Percentiles rank a stretch among this genome's conserved stretches.
Conservation (phyloP, 2,888 invertebrate species). For the Brachynemurus nebulosus region DNA sequence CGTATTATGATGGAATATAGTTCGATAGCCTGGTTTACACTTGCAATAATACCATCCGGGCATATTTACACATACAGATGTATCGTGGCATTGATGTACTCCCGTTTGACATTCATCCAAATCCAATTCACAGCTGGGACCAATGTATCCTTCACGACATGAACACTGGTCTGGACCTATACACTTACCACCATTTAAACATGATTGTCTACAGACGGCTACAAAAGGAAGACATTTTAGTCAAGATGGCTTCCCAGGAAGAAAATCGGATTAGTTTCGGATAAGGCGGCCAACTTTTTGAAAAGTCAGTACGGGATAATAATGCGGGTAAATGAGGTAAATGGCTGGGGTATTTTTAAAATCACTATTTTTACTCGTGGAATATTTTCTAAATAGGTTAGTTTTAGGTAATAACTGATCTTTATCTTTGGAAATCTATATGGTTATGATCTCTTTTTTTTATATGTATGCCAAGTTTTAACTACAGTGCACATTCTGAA, state of each 20-base stretch:
- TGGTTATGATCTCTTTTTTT: no score
- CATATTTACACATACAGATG: conserved; percentile 72
- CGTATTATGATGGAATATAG: conserved; percentile 39
- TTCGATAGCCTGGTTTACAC: conserved; percentile 64
- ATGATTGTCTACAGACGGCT: conserved; percentile 69
- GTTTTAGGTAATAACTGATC: no score
- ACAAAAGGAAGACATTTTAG: conserved; percentile 22
- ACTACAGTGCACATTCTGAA: no score
- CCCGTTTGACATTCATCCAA: conserved; percentile 69
- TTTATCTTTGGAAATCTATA: no score
- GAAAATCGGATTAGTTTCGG: not conserved
- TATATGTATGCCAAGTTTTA: no score
- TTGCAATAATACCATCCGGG: conserved; percentile 85
- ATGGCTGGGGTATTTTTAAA: no score
- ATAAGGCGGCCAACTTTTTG: no score
- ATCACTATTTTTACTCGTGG: no score
- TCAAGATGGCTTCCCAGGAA: not conserved
- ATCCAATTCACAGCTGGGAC: conserved; percentile 72
- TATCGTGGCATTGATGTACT: conserved; percentile 55
- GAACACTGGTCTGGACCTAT: conserved; percentile 60
- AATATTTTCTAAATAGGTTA: no score
- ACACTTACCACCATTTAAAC: conserved; percentile 74
- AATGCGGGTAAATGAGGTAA: not conserved
- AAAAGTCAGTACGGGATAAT: not conserved
- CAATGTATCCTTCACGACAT: conserved; percentile 70